Evolutionary conservation across 2,113 vertebrate species (phyloP).

Genomic region (Pristiophorus japonicus): DNA sequence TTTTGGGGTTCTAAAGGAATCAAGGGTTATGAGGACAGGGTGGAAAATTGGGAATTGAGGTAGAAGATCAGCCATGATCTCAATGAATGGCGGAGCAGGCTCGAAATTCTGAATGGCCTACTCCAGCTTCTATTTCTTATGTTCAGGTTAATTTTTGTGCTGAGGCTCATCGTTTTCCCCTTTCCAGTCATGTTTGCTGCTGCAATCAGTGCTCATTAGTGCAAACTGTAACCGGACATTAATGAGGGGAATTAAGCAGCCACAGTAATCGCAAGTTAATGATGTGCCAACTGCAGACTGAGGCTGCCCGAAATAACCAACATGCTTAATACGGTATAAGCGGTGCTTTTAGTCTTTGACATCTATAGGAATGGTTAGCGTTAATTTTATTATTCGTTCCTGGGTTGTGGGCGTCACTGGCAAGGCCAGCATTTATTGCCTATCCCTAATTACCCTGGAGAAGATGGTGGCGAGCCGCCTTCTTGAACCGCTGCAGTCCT

Average conservation of each 20-base stretch:
- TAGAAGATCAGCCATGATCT: too few species aligned
- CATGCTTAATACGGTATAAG: not conserved
- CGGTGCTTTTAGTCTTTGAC: not conserved
- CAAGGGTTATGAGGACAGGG: too few species aligned
- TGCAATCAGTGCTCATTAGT: not conserved
- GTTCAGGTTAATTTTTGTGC: not conserved
- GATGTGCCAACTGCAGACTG: not conserved
- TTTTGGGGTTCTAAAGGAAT: too few species aligned
- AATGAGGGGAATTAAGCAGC: not conserved
- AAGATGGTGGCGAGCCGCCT: too few species aligned
- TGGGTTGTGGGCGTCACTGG: too few species aligned
- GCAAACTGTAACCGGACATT: not conserved
- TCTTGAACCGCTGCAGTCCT: too few species aligned
- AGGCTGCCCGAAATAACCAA: not conserved
- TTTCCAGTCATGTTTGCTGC: not conserved
- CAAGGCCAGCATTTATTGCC: too few species aligned
- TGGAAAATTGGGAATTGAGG: too few species aligned
- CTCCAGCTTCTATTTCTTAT: not conserved
- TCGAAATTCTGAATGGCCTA: too few species aligned
- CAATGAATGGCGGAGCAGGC: too few species aligned
- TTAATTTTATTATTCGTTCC: too few species aligned
- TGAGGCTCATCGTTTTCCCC: not conserved
- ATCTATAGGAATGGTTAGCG: not conserved
- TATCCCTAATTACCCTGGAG: too few species aligned
- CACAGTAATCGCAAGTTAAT: not conserved